Evolutionary conservation across 2,797 vertebrate species (phyloP).

Genomic region (Gymnodraco acuticeps): DNA sequence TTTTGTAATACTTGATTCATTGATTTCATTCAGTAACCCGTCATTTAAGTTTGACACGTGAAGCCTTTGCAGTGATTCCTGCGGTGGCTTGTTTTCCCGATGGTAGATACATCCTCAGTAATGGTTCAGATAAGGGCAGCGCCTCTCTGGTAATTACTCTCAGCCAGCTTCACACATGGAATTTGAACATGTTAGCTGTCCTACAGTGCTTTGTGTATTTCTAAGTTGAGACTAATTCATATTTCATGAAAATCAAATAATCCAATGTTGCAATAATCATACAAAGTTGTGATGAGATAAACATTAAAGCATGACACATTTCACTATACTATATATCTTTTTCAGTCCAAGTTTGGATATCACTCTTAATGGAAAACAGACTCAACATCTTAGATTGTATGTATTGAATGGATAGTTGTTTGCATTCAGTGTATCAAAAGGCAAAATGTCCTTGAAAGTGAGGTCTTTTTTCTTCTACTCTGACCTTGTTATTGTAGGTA

Average conservation of each 20-base stretch:
- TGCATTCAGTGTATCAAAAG: no score
- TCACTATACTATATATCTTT: no score
- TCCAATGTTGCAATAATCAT: neutral
- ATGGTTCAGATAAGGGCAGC: slow-evolving; percentile 64
- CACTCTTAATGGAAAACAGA: neutral
- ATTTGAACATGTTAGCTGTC: neutral
- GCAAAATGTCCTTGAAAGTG: no score
- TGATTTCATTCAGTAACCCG: slow-evolving; percentile 7
- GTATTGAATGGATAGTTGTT: no score
- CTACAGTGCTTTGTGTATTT: neutral
- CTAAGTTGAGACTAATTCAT: no score
- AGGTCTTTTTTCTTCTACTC: no score
- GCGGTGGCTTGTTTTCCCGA: slow-evolving; percentile 49
- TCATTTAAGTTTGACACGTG: slow-evolving; percentile 20
- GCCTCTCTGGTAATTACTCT: slow-evolving; percentile 63
- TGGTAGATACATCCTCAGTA: slow-evolving; percentile 54
- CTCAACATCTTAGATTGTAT: neutral
- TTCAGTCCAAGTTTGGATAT: neutral
- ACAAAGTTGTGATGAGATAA: neutral
- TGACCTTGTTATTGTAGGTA: neutral
- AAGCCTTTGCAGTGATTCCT: slow-evolving; percentile 26
- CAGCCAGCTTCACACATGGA: slow-evolving; percentile 37
- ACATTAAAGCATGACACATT: no score
- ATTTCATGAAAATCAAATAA: neutral
- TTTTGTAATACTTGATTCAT: slow-evolving; percentile 12